Evolutionary conservation across 2,113 vertebrate species (phyloP), one percentile per base, ranked within the genome.

Genomic region (Microcebus ravelobensis): DNA sequence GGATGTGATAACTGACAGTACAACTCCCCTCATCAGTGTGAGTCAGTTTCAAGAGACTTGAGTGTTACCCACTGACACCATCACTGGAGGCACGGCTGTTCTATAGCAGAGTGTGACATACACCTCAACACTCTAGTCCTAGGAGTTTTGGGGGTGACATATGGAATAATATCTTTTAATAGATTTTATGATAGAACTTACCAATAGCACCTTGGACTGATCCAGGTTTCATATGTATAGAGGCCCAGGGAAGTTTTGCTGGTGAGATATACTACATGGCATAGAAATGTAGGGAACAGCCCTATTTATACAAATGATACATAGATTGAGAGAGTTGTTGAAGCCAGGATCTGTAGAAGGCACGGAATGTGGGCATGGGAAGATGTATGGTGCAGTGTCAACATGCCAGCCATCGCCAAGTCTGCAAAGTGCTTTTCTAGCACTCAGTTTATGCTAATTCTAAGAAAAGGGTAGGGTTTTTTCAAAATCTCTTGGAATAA

Each of bases 401-500:
- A 39, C 39, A 70, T 29, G 27, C 27, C 45, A 85, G 23, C 14
- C 17, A 29, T 68, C 36, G 34, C 45, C 73, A 12, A 76, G 8
- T 42, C 63, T 18, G 25, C 3, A 48, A 67, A 63, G 57, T 73
- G 9, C 2, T 84, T 81, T 77, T 45, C n/a, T 73, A 65, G 36
- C 63, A 39, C 29, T 48, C 29, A 6, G 34, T 42, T 90, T 63
- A 57, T 77, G 45, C 52, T 39, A 73, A 68, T 87, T 95, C 68
- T 67, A 2, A 86, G 25, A 80, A 61, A 67, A 5, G 83, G 6
- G 83, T 70, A 73, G 11, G 6, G 3, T 17, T 91, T 63, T 95
- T 96, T 80, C 68, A 84, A 52, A 21, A 50, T 52, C 27, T 86
- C 50, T 85, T 23, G 45, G 15, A 87, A 70, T 93, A 61, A 59